Evolutionary conservation across 2,888 invertebrate genomes (phyloP).

Genomic region (Drosophila recens): DNA sequence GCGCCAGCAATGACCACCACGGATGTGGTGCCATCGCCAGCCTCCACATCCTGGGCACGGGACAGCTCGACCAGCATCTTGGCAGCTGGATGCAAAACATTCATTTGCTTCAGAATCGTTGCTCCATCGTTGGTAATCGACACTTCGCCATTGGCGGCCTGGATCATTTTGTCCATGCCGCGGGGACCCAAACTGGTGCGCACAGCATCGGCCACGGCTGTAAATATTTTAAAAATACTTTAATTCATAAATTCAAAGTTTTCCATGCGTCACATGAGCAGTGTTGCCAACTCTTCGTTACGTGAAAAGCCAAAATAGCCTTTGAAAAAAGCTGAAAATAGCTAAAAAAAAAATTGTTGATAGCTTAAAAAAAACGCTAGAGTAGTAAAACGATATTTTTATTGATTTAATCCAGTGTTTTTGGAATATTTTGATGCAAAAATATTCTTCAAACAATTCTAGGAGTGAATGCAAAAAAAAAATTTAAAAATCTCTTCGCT

Average conservation of each 20-base stretch:
- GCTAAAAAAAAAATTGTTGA: too few species aligned
- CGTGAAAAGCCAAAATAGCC: too few species aligned
- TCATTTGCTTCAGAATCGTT: constrained; percentile 99
- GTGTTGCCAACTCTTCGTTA: too few species aligned
- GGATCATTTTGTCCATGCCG: constrained; percentile 99
- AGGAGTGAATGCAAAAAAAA: too few species aligned
- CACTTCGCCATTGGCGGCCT: constrained; percentile 98
- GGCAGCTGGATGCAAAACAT: constrained; percentile 98
- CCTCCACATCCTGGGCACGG: constrained; percentile 99
- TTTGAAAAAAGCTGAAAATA: too few species aligned
- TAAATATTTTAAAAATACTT: constrained; percentile 30
- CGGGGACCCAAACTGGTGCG: constrained; percentile 99
- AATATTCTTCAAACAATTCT: too few species aligned
- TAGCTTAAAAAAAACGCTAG: too few species aligned
- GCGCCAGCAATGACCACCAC: constrained; percentile 99
- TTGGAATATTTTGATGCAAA: too few species aligned
- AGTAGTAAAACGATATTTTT: too few species aligned
- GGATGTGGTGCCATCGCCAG: constrained; percentile 99
- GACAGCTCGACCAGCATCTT: constrained; percentile 99
- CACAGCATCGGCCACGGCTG: constrained; percentile 99
- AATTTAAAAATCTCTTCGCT: too few species aligned
- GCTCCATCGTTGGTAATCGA: constrained; percentile 99
- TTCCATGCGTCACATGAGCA: constrained; percentile 67
- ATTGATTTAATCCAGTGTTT: too few species aligned
- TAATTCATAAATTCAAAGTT: neutral